Evolutionary conservation across 2,888 invertebrate genomes (phyloP).

Genomic region (Oligia fasciuncula): DNA sequence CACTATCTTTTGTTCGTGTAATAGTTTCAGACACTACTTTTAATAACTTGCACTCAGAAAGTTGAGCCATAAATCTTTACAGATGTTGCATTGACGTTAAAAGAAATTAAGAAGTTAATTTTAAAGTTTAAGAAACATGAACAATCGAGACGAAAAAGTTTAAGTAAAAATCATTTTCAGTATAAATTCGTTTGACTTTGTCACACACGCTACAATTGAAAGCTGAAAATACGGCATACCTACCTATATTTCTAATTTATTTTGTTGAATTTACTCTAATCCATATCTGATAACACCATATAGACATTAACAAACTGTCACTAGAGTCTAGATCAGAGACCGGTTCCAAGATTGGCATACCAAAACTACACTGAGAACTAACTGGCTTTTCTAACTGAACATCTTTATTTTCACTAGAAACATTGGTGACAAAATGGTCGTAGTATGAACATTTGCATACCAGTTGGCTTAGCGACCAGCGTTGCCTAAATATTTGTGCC

Average conservation of each 20-base stretch:
- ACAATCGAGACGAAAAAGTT: not conserved
- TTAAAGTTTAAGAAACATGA: slow-evolving; percentile 15
- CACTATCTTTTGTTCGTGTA: not conserved
- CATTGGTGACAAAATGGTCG: not conserved
- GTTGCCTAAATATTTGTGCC: slow-evolving; percentile 19
- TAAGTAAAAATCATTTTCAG: not conserved
- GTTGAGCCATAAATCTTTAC: slow-evolving; percentile 13
- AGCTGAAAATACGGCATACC: not conserved
- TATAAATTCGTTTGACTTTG: not conserved
- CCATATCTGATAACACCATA: not conserved
- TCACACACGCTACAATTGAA: not conserved
- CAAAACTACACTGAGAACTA: no score
- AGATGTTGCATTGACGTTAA: not conserved
- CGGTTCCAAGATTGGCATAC: not conserved
- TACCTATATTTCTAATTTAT: not conserved
- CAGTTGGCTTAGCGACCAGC: not conserved
- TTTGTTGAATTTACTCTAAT: not conserved
- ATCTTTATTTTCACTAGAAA: not conserved
- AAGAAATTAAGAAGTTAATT: slow-evolving; percentile 20
- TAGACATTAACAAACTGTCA: not conserved
- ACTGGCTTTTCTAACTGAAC: not conserved
- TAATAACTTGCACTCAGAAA: slow-evolving; percentile 11
- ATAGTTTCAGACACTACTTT: slow-evolving; percentile 7
- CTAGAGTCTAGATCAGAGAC: not conserved
- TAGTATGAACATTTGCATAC: not conserved